Evolutionary conservation across 2,797 vertebrate species (phyloP).

Genomic region (Myoxocephalus aenaeus): DNA sequence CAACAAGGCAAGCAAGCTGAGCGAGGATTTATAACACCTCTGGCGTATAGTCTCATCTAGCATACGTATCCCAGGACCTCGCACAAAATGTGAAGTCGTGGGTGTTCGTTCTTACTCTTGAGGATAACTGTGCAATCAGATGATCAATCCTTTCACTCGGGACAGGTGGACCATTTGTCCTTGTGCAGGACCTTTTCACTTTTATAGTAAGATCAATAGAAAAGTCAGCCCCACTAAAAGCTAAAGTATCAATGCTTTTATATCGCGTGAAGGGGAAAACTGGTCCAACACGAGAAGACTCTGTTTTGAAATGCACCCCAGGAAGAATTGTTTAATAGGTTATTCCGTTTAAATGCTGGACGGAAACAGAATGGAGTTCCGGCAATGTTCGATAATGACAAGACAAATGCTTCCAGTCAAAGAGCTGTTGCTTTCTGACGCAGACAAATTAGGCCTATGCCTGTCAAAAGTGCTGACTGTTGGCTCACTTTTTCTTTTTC

Average conservation of each 20-base stretch:
- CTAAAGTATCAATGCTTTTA: slow-evolving; percentile 9
- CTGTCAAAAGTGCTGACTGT: slow-evolving; percentile 5
- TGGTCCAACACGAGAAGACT: not conserved
- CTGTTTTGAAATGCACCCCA: not conserved
- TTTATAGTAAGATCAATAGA: slow-evolving; percentile 37
- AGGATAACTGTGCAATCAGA: slow-evolving; percentile 3
- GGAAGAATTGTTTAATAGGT: slow-evolving; percentile 8
- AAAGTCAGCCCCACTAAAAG: slow-evolving; percentile 6
- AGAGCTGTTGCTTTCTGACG: not conserved
- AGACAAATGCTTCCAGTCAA: slow-evolving; percentile 25
- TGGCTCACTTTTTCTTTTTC: not conserved
- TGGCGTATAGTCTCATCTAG: slow-evolving; percentile 11
- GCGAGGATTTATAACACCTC: slow-evolving; percentile 32
- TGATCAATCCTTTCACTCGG: slow-evolving; percentile 22
- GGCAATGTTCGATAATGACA: slow-evolving; percentile 15
- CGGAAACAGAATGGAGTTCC: too few species aligned
- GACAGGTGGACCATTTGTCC: slow-evolving; percentile 17
- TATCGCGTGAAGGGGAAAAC: not conserved
- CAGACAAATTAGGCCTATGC: not conserved
- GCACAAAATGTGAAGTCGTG: slow-evolving; percentile 9
- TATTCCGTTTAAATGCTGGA: too few species aligned
- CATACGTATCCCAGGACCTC: slow-evolving; percentile 18
- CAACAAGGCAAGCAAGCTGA: slow-evolving; percentile 24
- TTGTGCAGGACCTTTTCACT: slow-evolving; percentile 1
- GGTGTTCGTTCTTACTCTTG: not conserved